These are phyloP conservation scores for Dasysyrphus albostriatus DNA, from an alignment of 2,888 invertebrate species.

Conservation along the genomic window DNA sequence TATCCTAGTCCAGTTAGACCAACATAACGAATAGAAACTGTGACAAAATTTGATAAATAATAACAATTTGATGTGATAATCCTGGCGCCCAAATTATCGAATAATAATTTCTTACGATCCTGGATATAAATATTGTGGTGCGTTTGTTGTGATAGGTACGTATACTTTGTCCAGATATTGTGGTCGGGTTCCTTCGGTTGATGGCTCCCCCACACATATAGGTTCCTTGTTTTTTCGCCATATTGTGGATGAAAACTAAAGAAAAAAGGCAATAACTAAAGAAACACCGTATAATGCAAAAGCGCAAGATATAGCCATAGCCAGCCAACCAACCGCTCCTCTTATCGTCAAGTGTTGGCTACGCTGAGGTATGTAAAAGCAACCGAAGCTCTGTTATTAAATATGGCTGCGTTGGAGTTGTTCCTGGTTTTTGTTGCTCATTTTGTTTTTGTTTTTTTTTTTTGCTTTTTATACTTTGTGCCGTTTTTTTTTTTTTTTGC, in stretches of 20 bases:
- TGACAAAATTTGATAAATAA: no score
- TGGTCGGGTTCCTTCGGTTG: constrained; percentile 50
- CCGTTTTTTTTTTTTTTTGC: constrained; percentile 23
- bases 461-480: constrained; percentile 21
- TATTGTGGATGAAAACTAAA: constrained; percentile 57
- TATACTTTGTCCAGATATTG: constrained; percentile 54
- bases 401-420: constrained; percentile 76
- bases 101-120: constrained; percentile 7
- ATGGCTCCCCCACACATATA: constrained; percentile 58
- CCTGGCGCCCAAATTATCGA: constrained; percentile 17
- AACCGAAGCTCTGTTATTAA: constrained; percentile 76
- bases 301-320: constrained; percentile 32
- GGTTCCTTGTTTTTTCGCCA: constrained; percentile 61
- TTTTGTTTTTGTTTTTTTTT: constrained; percentile 20
- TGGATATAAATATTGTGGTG: constrained; percentile 17
- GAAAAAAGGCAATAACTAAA: constrained; percentile 31
- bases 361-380: constrained; percentile 71
- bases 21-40: no score
- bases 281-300: constrained; percentile 45
- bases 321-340: constrained; percentile 63
- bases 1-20: no score
- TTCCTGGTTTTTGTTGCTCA: constrained; percentile 58
- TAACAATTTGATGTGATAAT: background rate
- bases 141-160: constrained; percentile 19
- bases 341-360: constrained; percentile 65